Percentiles rank a stretch among this genome's conserved stretches.
Conservation (phyloP, 2,888 invertebrate genomes). For the Brachyptera putata region DNA sequence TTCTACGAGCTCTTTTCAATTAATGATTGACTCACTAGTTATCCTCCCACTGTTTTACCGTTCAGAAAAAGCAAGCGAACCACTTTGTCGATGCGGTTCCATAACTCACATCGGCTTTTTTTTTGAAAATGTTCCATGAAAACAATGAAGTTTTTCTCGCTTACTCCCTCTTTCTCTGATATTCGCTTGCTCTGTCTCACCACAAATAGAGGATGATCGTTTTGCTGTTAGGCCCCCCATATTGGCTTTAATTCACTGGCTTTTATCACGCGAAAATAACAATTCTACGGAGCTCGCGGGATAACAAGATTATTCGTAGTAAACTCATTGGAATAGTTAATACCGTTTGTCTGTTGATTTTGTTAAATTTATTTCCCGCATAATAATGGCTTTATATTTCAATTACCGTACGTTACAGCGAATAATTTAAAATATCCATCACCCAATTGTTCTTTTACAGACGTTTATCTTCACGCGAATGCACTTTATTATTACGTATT, state of each 20-base stretch:
- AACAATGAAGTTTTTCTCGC: conserved; percentile 13
- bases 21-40: conserved; percentile 14
- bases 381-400: no score
- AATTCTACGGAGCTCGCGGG: conserved; percentile 2
- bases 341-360: no score
- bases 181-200: conserved; percentile 2
- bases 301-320: background rate
- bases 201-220: conserved; percentile 13
- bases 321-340: background rate
- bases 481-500: no score
- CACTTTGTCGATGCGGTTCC: conserved; percentile 25
- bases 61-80: conserved; percentile 6
- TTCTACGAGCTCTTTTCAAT: background rate
- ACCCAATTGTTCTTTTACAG: no score
- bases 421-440: no score
- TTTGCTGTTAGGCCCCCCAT: conserved; percentile 4
- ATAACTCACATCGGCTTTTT: conserved; percentile 21
- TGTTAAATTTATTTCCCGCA: no score
- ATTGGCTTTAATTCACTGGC: conserved; percentile 3
- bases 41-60: background rate
- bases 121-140: conserved; percentile 18
- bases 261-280: conserved; percentile 7
- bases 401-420: no score
- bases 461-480: no score
- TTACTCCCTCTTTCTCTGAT: no score